Conservation (phyloP, 2,797 vertebrate genomes). For the Paedocypris micromegethes region DNA sequence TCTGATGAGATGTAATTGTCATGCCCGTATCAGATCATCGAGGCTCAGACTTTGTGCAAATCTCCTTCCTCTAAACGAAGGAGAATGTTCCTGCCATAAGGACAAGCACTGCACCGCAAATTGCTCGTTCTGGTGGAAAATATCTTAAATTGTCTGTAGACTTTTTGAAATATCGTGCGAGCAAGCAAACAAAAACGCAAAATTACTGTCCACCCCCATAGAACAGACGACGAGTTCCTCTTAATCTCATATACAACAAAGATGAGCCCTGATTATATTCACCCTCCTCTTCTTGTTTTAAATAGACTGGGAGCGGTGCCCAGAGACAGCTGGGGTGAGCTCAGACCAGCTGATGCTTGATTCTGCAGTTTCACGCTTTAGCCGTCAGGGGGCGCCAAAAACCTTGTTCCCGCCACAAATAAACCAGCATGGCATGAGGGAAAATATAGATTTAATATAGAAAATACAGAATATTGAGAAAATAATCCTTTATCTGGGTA, state of each 20-base stretch:
- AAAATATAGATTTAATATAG: too few species aligned
- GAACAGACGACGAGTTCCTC: slow-evolving; percentile 50
- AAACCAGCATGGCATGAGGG: too few species aligned
- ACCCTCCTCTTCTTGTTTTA: slow-evolving; percentile 48
- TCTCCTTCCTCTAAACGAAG: slow-evolving; percentile 22
- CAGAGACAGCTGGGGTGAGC: slow-evolving; percentile 48
- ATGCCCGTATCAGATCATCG: slow-evolving; percentile 21
- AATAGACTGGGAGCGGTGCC: slow-evolving; percentile 50
- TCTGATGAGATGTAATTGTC: slow-evolving; percentile 32
- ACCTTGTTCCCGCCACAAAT: too few species aligned
- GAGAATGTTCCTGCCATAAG: slow-evolving; percentile 12
- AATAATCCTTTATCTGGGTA: too few species aligned
- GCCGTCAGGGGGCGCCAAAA: slow-evolving; percentile 69
- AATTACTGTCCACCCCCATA: slow-evolving; percentile 52
- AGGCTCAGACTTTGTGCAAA: slow-evolving; percentile 23
- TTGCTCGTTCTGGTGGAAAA: slow-evolving; percentile 31
- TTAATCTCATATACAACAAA: slow-evolving; percentile 55
- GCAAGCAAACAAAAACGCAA: slow-evolving; percentile 47
- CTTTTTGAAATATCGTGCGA: slow-evolving; percentile 47
- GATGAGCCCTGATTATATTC: slow-evolving; percentile 55
- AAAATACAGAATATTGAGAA: too few species aligned
- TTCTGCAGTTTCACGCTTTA: slow-evolving; percentile 48
- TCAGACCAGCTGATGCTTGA: slow-evolving; percentile 40
- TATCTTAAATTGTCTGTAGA: slow-evolving; percentile 33
- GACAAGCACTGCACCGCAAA: slow-evolving; percentile 20